phyloP scores from a whole-genome alignment of 2,888 invertebrate genomes.

The Parnassius mnemosyne region DNA sequence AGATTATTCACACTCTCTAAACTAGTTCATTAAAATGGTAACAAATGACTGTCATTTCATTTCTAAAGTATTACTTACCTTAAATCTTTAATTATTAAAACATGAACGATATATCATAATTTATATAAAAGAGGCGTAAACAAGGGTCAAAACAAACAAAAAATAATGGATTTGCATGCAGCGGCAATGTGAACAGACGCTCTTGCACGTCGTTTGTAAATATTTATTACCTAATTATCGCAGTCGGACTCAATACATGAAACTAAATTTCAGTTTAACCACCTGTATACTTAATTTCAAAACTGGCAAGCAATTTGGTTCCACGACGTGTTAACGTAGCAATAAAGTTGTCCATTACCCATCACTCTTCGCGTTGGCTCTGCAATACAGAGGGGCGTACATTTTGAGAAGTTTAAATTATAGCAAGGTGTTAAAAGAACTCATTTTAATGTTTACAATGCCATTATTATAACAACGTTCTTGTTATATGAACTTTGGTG shows the following conservation, averaged over 20 bases:
- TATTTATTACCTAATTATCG: constrained; percentile 76
- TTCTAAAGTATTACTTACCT: constrained; percentile 18
- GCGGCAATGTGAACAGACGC: constrained; percentile 52
- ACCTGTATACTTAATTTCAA: constrained; percentile 30
- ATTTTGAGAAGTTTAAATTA: constrained; percentile 39
- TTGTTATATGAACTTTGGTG: background rate
- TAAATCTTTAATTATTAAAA: constrained; percentile 31
- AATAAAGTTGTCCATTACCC: constrained; percentile 56
- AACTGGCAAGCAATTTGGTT: constrained; percentile 33
- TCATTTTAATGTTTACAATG: constrained; percentile 29
- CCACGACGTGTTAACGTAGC: constrained; percentile 47
- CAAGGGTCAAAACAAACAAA: constrained; percentile 37
- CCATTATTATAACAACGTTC: constrained; percentile 29
- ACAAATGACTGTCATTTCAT: no score
- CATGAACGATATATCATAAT: background rate
- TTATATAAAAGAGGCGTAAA: constrained; percentile 30
- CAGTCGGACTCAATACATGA: constrained; percentile 59
- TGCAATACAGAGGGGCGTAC: constrained; percentile 33
- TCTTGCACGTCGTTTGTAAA: constrained; percentile 64
- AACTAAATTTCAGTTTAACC: constrained; percentile 43
- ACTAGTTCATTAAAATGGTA: constrained; percentile 24
- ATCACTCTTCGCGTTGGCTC: constrained; percentile 42
- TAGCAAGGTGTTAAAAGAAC: constrained; percentile 32
- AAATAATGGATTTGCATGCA: constrained; percentile 37
- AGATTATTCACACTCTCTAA: constrained; percentile 55